phyloP scores from a whole-genome alignment of 2,797 vertebrate genomes.

The Cephalopachus bancanus region DNA sequence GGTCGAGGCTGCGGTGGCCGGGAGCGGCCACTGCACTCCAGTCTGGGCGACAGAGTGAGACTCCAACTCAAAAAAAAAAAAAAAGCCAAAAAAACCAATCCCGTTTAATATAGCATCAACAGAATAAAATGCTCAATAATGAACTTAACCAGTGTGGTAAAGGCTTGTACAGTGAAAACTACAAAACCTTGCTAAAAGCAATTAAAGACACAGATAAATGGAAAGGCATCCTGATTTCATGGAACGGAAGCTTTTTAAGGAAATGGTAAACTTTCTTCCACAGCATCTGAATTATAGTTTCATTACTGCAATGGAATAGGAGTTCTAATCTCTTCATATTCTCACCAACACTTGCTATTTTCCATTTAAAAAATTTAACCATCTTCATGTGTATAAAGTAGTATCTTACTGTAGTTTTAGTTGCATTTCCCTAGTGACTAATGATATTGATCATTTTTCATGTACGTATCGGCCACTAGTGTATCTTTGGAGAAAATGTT shows the following conservation, averaged over 20 bases:
- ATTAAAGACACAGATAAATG: not conserved
- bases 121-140: not conserved
- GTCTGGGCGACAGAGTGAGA: too few relatives aligned
- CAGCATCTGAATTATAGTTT: not conserved
- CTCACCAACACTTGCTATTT: not conserved
- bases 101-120: not conserved
- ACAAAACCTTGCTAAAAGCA: not conserved
- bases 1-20: too few relatives aligned
- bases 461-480: not conserved
- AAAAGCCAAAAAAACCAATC: too few relatives aligned
- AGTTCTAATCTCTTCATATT: not conserved
- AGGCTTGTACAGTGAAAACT: not conserved
- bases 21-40: too few relatives aligned
- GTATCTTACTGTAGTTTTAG: not conserved
- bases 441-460: not conserved
- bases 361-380: not conserved
- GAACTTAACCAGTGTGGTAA: not conserved
- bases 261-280: not conserved
- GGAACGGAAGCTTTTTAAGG: not conserved
- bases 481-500: not conserved
- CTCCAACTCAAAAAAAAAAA: too few relatives aligned
- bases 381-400: not conserved
- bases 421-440: not conserved
- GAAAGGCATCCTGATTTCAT: not conserved
- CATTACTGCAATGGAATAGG: not conserved